Conservation (phyloP, 2,888 invertebrate species). For the Sesia bembeciformis region DNA sequence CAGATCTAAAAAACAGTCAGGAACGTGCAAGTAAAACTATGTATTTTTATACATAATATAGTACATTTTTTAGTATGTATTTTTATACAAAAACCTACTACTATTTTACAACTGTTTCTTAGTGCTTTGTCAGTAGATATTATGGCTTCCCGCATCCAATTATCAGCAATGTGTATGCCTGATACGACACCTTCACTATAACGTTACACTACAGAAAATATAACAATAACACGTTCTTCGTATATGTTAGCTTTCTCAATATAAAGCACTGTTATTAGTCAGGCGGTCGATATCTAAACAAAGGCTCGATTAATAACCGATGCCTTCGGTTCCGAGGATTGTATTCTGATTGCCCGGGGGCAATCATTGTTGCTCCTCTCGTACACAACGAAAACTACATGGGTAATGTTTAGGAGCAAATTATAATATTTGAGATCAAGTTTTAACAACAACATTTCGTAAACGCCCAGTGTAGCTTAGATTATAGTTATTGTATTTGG, state of each 20-base stretch:
- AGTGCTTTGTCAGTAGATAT: not conserved
- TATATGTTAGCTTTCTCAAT: constrained; percentile 13
- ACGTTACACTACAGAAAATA: not conserved
- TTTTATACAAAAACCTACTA: not conserved
- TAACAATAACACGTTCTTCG: not conserved
- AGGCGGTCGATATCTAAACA: constrained; percentile 12
- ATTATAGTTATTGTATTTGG: too few species aligned
- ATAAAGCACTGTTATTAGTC: constrained; percentile 18
- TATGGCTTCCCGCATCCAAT: constrained; percentile 34
- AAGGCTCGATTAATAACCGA: constrained; percentile 11
- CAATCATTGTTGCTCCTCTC: not conserved
- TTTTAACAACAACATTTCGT: too few species aligned
- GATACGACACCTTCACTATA: not conserved
- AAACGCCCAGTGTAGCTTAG: too few species aligned
- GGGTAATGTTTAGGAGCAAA: too few species aligned
- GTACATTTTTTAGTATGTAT: not conserved
- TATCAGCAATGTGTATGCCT: constrained; percentile 11
- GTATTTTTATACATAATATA: too few species aligned
- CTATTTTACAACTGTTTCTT: not conserved
- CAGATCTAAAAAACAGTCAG: too few species aligned
- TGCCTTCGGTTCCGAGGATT: constrained; percentile 1
- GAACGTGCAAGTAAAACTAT: too few species aligned
- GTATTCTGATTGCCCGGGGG: not conserved
- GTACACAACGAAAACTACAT: not conserved
- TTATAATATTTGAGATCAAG: too few species aligned